Percentiles rank a stretch among this genome's conserved stretches.
phyloP scores from a whole-genome alignment of 2,113 vertebrate genomes.

The Actinemys pallida region DNA sequence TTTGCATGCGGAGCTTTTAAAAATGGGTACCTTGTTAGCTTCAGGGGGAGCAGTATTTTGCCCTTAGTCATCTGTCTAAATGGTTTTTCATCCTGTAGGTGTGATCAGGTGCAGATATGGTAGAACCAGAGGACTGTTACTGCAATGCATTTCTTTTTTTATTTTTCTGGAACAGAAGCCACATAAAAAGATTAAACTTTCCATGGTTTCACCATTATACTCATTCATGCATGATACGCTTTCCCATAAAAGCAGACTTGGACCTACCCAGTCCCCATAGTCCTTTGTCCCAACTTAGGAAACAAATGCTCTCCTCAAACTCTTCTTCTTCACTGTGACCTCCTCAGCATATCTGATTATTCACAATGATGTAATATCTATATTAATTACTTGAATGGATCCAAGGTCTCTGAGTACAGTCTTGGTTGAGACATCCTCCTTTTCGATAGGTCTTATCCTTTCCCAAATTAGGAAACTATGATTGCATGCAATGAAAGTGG shows the following conservation, averaged over 20 bases:
- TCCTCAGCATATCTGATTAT: background rate
- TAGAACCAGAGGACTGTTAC: background rate
- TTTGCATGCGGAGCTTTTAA: background rate
- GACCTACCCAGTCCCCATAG: background rate
- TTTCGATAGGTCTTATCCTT: background rate
- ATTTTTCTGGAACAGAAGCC: background rate
- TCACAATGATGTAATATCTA: background rate
- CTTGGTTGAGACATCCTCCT: background rate
- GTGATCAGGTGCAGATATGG: background rate
- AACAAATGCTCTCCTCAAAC: background rate
- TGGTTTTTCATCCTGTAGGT: background rate
- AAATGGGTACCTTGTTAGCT: background rate
- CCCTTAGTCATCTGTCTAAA: background rate
- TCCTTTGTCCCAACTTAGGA: background rate
- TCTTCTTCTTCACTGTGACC: background rate
- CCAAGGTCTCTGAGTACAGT: accelerated
- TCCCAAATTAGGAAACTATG: background rate
- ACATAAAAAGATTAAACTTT: background rate
- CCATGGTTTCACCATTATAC: background rate
- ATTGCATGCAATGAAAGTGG: background rate
- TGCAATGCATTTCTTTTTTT: background rate
- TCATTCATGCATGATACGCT: background rate
- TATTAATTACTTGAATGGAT: background rate
- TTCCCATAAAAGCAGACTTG: background rate
- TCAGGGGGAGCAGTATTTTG: background rate